phyloP scores from a whole-genome alignment of 1,140 invertebrate species.

The Argopecten irradians region DNA sequence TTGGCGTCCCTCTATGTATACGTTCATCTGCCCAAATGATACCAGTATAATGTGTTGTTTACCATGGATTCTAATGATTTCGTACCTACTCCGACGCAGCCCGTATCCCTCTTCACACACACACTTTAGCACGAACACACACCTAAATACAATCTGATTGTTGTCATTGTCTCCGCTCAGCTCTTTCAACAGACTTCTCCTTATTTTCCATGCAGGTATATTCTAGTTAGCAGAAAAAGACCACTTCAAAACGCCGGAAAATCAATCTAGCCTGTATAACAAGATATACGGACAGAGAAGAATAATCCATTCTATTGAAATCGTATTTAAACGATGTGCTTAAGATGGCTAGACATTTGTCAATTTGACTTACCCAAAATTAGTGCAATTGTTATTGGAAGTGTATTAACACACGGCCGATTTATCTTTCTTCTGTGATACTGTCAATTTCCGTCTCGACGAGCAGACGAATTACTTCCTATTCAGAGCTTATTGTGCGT shows the following conservation, averaged over 20 bases:
- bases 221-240: background rate
- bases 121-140: background rate
- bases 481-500: conserved; percentile 3
- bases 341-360: background rate
- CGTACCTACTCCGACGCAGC: background rate
- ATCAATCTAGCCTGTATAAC: background rate
- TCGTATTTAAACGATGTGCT: background rate
- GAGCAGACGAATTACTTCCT: conserved; percentile 16
- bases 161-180: background rate
- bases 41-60: background rate
- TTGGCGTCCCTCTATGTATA: background rate
- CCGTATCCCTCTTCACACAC: background rate
- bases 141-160: background rate
- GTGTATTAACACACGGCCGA: background rate
- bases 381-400: background rate
- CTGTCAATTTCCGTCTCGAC: conserved; percentile 6
- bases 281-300: background rate
- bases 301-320: background rate
- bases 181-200: background rate
- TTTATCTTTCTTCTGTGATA: background rate
- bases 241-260: background rate
- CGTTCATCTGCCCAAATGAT: background rate
- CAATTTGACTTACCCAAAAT: background rate
- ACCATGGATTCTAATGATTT: background rate
- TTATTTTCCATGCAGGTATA: background rate